Conservation (phyloP, 2,888 invertebrate species). For the Bhutanitis thaidina region DNA sequence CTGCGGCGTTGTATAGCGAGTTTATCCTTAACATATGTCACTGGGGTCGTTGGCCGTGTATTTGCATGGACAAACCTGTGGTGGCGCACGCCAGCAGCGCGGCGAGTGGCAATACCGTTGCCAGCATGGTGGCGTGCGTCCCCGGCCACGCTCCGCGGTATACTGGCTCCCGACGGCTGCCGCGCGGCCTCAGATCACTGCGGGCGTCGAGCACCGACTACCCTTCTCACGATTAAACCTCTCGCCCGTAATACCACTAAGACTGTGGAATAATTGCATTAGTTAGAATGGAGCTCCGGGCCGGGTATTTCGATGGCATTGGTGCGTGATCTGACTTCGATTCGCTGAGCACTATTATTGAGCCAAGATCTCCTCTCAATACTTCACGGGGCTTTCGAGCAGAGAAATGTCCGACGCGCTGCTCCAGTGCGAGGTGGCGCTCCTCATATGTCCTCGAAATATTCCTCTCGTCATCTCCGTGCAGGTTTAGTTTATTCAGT, state of each 20-base stretch:
- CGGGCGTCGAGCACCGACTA: conserved; percentile 26
- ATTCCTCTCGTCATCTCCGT: too few species aligned
- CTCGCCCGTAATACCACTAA: conserved; percentile 26
- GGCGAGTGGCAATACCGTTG: conserved; percentile 32
- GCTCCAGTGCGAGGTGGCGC: too few species aligned
- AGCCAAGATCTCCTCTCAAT: too few species aligned
- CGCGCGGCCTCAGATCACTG: conserved; percentile 16
- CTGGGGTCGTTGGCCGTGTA: conserved; percentile 63
- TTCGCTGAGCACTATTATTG: too few species aligned
- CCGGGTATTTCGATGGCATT: too few species aligned
- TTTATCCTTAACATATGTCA: conserved; percentile 53
- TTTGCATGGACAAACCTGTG: conserved; percentile 49
- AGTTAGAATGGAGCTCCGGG: too few species aligned
- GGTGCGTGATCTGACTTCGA: too few species aligned
- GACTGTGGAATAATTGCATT: conserved; percentile 30
- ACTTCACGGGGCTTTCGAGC: too few species aligned
- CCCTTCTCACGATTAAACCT: conserved; percentile 4
- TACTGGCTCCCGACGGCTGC: conserved; percentile 17
- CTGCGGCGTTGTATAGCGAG: conserved; percentile 27
- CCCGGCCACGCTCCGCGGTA: conserved; percentile 25
- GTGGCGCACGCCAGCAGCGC: conserved; percentile 35
- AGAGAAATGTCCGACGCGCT: too few species aligned
- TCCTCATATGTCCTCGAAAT: too few species aligned
- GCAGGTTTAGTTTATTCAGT: too few species aligned
- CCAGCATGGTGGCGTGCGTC: conserved; percentile 23